Conservation (phyloP, 2,113 vertebrate species). For the Eulemur macaco region DNA sequence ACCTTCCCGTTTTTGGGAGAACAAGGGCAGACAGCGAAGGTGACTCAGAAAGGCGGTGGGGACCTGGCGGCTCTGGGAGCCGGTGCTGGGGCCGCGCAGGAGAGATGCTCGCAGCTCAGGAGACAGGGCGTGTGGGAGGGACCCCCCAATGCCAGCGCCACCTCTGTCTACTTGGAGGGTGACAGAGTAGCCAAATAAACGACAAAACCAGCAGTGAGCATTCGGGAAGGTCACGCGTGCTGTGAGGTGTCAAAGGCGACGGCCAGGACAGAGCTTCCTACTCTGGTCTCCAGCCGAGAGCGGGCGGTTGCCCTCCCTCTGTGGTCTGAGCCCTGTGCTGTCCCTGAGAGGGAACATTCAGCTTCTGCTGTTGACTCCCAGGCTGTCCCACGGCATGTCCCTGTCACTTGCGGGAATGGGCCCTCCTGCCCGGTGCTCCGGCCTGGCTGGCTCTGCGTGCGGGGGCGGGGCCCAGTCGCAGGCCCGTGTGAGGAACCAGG, state of each 20-base stretch:
- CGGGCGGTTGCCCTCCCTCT: accelerated
- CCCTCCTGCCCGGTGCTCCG: background rate
- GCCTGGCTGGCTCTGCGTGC: background rate
- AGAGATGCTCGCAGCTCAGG: accelerated
- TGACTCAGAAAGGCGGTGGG: background rate
- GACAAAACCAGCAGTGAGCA: background rate
- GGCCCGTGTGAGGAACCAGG: background rate
- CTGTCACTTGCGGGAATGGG: background rate
- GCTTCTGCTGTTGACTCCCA: too few species aligned
- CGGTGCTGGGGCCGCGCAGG: background rate
- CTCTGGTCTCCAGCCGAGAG: too few species aligned
- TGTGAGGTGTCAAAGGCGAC: background rate
- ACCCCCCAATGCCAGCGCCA: background rate
- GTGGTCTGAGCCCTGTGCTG: background rate
- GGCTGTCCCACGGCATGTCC: accelerated
- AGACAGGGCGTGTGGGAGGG: background rate
- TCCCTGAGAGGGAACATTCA: background rate
- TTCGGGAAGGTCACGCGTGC: accelerated
- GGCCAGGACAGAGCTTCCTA: too few species aligned
- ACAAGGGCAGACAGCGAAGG: background rate
- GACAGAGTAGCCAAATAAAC: background rate
- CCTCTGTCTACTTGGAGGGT: background rate
- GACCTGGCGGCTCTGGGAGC: background rate
- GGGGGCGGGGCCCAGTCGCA: background rate
- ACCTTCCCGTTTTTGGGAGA: background rate